Conservation (phyloP, 2,113 vertebrate species). For the Nansenia antarctica region DNA sequence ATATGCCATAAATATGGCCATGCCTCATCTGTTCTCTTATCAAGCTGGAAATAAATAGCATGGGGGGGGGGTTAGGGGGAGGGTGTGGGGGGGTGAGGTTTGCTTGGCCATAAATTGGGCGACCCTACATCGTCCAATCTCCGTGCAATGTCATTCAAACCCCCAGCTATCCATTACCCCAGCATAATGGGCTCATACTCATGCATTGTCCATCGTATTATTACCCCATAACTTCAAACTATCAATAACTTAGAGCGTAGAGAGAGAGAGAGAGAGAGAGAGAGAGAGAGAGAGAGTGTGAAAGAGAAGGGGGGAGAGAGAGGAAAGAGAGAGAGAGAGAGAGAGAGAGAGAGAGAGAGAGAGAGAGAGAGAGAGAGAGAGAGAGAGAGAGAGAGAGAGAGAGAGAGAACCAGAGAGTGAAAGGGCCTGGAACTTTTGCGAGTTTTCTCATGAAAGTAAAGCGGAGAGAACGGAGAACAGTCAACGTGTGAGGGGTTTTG, state of each 20-base stretch:
- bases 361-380: background rate
- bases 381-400: slow-evolving; percentile 41
- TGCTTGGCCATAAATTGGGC: slow-evolving; percentile 73
- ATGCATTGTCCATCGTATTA: slow-evolving; percentile 78
- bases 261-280: slow-evolving; percentile 25
- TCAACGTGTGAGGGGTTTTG: slow-evolving; percentile 2
- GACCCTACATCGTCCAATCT: slow-evolving; percentile 78
- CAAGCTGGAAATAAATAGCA: slow-evolving; percentile 72
- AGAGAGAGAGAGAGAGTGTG: slow-evolving; percentile 16
- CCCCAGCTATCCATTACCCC: slow-evolving; percentile 74
- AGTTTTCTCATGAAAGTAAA: background rate
- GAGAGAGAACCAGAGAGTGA: too few species aligned
- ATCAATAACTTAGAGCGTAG: slow-evolving; percentile 72
- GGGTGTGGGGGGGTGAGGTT: slow-evolving; percentile 53
- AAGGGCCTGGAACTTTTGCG: background rate
- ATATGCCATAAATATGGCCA: slow-evolving; percentile 69
- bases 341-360: background rate
- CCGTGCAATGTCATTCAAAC: slow-evolving; percentile 80
- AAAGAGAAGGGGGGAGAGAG: background rate
- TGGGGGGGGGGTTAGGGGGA: slow-evolving; percentile 6
- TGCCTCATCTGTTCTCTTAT: slow-evolving; percentile 73
- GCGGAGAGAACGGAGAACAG: slow-evolving; percentile 35
- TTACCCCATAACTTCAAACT: slow-evolving; percentile 78
- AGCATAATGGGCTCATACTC: slow-evolving; percentile 76
- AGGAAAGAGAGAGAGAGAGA: background rate